phyloP scores from a whole-genome alignment of 2,888 invertebrate genomes.

The Megaustenia siamemsis region DNA sequence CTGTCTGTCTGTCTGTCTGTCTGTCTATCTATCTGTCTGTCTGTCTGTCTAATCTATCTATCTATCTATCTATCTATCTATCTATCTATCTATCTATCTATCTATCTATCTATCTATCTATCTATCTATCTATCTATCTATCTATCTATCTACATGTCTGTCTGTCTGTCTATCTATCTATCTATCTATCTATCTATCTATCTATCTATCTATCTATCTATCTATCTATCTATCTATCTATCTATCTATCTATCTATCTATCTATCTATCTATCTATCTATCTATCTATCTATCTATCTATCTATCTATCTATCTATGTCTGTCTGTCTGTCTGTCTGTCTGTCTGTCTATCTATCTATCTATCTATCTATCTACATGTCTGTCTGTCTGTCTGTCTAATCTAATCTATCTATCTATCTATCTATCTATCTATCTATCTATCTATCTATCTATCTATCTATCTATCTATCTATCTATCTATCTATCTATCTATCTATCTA shows the following conservation, averaged over 20 bases:
- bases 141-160: no score
- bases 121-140: not conserved
- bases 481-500: no score
- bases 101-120: not conserved
- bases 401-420: no score
- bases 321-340: no score
- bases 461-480: no score
- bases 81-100: not conserved
- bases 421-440: no score
- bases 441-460: no score
- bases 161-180: no score
- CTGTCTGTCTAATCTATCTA: conserved; percentile 29
- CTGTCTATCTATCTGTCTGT: no score
- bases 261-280: not conserved
- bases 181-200: not conserved
- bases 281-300: not conserved
- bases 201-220: not conserved
- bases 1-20: conserved; percentile 34
- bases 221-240: not conserved
- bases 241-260: not conserved
- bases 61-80: not conserved
- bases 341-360: no score
- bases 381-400: not conserved
- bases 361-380: no score
- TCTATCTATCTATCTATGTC: no score